These are phyloP conservation scores for Artibeus lituratus DNA, from an alignment of 2,797 vertebrate species.

Conservation along the genomic window DNA sequence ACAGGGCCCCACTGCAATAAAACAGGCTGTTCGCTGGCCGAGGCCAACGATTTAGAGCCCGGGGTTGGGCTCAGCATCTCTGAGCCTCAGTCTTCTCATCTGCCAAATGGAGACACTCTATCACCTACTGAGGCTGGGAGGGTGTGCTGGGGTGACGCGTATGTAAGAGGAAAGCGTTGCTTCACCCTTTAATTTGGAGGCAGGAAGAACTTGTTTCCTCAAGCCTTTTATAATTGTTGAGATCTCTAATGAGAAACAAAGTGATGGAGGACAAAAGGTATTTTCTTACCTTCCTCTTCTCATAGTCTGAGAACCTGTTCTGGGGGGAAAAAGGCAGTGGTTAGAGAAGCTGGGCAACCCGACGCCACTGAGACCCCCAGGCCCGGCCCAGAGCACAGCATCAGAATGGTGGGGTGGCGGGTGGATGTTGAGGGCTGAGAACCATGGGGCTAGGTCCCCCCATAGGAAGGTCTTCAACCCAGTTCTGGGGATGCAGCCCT, in stretches of 20 bases:
- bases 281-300: constrained; percentile 92
- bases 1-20: not conserved
- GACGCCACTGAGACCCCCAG: not conserved
- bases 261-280: not conserved
- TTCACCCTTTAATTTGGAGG: not conserved
- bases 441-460: not conserved
- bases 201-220: not conserved
- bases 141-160: rapidly evolving
- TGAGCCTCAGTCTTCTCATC: not conserved
- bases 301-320: constrained; percentile 94
- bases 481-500: not conserved
- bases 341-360: not conserved
- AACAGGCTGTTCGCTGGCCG: not conserved
- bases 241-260: not conserved
- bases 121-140: not conserved
- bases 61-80: not conserved
- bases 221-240: not conserved
- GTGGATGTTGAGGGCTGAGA: not conserved
- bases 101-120: not conserved
- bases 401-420: not conserved
- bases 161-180: not conserved
- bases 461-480: rapidly evolving
- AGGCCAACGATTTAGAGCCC: not conserved
- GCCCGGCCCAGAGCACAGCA: not conserved
- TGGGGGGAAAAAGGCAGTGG: constrained; percentile 77